These are phyloP conservation scores for Coreius guichenoti DNA, from an alignment of 2,797 vertebrate genomes.

Conservation along the genomic window DNA sequence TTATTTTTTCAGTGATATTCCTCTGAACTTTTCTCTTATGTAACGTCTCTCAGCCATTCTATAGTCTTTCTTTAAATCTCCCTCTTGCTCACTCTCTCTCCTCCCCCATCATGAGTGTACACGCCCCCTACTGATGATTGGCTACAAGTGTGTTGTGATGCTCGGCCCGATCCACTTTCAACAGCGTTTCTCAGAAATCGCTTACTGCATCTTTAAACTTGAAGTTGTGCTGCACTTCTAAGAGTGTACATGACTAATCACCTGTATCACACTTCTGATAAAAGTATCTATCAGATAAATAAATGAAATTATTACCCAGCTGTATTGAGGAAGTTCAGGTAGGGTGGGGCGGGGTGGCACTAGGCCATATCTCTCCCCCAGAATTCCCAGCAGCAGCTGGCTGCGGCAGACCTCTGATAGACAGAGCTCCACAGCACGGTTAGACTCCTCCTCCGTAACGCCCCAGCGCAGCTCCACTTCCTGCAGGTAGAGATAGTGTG, in stretches of 20 bases:
- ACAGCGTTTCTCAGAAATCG: not conserved
- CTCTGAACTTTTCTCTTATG: too few species aligned
- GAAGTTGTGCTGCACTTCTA: not conserved
- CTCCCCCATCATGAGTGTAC: too few species aligned
- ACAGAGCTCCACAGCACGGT: conserved; percentile 82
- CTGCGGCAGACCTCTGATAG: conserved; percentile 86
- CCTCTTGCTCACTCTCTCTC: too few species aligned
- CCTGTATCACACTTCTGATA: not conserved
- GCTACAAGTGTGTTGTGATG: too few species aligned
- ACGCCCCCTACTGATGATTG: too few species aligned
- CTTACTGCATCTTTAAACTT: not conserved
- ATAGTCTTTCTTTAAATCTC: too few species aligned
- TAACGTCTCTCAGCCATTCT: too few species aligned
- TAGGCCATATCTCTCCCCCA: conserved; percentile 86
- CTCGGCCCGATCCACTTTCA: not conserved
- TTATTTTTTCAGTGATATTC: too few species aligned
- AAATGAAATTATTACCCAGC: conserved; percentile 83
- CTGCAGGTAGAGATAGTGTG: conserved; percentile 79
- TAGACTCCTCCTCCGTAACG: conserved; percentile 86
- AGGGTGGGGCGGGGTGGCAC: conserved; percentile 77
- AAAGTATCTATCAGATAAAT: not conserved
- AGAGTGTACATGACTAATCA: not conserved
- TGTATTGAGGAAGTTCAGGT: conserved; percentile 83
- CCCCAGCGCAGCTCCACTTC: conserved; percentile 93
- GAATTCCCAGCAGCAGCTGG: conserved; percentile 84